Evolutionary conservation across 2,797 vertebrate genomes (phyloP).

Genomic region (Phoeniculus purpureus): DNA sequence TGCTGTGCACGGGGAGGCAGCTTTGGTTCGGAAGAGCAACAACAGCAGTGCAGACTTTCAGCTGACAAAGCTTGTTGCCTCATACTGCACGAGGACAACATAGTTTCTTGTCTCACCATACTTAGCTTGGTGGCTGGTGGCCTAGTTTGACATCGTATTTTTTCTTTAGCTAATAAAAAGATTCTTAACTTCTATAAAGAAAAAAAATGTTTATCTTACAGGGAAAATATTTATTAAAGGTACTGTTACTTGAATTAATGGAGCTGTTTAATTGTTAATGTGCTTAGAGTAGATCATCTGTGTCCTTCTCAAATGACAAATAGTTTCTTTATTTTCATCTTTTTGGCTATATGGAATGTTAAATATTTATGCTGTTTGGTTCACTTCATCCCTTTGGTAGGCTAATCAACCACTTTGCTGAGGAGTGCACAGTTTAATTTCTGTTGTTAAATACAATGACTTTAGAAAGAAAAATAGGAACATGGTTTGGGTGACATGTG

Average conservation of each 20-base stretch:
- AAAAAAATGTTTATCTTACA: conserved; percentile 27
- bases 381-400: not conserved
- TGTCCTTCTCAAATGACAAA: conserved; percentile 4
- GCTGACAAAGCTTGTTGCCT: not conserved
- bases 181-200: not conserved
- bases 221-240: conserved; percentile 41
- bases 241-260: conserved; percentile 31
- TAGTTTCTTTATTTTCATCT: not conserved
- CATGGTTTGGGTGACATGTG: not conserved
- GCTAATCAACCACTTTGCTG: not conserved
- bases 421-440: not conserved
- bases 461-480: not conserved
- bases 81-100: not conserved
- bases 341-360: not conserved
- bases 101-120: not conserved
- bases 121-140: not conserved
- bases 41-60: not conserved
- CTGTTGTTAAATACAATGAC: not conserved
- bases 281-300: not conserved
- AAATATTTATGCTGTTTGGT: not conserved
- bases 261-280: conserved; percentile 3
- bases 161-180: not conserved
- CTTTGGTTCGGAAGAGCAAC: not conserved
- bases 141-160: not conserved
- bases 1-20: not conserved